Percentiles rank a stretch among this genome's conserved stretches.
phyloP scores from a whole-genome alignment of 2,113 vertebrate genomes.

The Protobothrops mucrosquamatus region DNA sequence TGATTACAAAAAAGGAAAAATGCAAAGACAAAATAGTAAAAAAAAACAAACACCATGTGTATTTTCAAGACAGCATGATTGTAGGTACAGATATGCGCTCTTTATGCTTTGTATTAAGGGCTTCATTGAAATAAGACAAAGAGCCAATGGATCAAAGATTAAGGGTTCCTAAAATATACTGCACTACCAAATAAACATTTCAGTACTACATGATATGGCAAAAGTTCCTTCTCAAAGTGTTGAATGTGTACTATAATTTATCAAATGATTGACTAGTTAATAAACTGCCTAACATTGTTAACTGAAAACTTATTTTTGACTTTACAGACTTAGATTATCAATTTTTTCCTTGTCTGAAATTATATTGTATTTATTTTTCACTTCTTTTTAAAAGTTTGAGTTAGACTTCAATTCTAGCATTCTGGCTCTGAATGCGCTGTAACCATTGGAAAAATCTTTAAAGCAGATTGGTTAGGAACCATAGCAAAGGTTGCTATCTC shows the following conservation, averaged over 20 bases:
- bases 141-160: not conserved
- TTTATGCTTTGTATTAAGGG: not conserved
- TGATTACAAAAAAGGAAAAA: not conserved
- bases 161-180: not conserved
- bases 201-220: not conserved
- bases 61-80: not conserved
- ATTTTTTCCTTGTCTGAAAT: not conserved
- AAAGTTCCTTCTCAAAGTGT: too few species aligned
- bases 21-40: not conserved
- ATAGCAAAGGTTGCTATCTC: not conserved
- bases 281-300: not conserved
- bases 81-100: not conserved
- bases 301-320: not conserved
- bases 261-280: not conserved
- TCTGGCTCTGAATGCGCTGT: not conserved
- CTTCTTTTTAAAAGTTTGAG: not conserved
- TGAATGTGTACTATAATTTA: not conserved
- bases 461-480: not conserved
- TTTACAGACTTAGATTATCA: not conserved
- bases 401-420: not conserved
- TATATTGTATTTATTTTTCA: not conserved
- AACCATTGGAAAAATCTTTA: not conserved
- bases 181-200: not conserved
- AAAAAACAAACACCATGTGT: not conserved
- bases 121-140: not conserved